phyloP scores from a whole-genome alignment of 2,888 invertebrate genomes.

The Ischnus inquisitorius region DNA sequence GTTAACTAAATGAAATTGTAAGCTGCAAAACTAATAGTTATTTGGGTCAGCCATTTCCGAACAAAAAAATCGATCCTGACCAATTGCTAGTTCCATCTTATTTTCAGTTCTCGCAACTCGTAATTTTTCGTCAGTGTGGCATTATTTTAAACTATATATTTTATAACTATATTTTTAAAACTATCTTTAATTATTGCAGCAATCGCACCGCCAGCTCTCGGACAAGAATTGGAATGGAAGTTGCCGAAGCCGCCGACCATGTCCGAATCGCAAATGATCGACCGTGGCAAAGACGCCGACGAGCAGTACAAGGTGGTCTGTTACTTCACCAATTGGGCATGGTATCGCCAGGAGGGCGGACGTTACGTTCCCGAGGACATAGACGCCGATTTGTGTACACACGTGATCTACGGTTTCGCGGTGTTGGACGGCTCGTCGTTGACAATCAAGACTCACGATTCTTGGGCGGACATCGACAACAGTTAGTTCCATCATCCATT shows the following conservation, averaged over 20 bases:
- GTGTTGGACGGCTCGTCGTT: conserved; percentile 92
- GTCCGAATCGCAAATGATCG: conserved; percentile 41
- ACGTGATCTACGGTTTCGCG: conserved; percentile 97
- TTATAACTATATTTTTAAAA: no score
- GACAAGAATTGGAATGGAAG: conserved; percentile 78
- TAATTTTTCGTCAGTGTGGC: no score
- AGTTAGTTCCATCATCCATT: conserved; percentile 86
- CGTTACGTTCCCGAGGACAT: conserved; percentile 94
- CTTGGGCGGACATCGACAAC: conserved; percentile 96
- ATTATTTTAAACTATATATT: no score
- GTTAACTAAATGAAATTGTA: no score
- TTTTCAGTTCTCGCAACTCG: no score
- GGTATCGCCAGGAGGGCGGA: conserved; percentile 94
- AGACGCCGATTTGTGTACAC: conserved; percentile 94
- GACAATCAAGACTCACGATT: conserved; percentile 94
- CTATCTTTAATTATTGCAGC: conserved; percentile 68
- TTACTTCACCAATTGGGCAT: conserved; percentile 98
- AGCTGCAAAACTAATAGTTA: no score
- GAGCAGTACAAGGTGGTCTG: conserved; percentile 92
- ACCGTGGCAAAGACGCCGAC: conserved; percentile 57
- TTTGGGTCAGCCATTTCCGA: no score
- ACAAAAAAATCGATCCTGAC: no score
- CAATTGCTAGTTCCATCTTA: no score
- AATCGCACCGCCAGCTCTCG: conserved; percentile 73
- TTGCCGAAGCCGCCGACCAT: conserved; percentile 60